Percentiles rank a stretch among this genome's conserved stretches.
Evolutionary conservation across 2,888 invertebrate genomes (phyloP).

Genomic region (Brachylomia viminalis): DNA sequence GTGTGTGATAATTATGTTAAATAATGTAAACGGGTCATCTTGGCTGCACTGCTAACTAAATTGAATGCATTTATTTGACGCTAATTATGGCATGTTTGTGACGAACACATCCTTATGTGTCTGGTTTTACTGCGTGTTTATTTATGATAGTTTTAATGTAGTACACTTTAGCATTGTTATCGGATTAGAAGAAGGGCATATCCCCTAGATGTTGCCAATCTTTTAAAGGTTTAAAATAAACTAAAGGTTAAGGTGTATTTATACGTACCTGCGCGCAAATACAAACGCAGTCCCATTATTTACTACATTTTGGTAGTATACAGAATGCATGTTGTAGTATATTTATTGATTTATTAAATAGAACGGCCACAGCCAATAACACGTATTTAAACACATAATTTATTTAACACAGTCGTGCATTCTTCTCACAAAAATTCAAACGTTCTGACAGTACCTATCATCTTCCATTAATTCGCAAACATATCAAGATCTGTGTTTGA

Average conservation of each 20-base stretch:
- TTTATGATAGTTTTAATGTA: constrained; percentile 25
- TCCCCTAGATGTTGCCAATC: not conserved
- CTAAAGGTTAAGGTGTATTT: no score
- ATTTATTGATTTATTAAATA: no score
- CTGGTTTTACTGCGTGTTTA: constrained; percentile 7
- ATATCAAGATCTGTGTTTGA: no score
- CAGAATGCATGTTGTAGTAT: no score
- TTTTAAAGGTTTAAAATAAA: not conserved
- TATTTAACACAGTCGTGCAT: no score
- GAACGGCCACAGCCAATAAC: no score
- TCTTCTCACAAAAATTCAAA: no score
- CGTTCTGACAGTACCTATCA: no score
- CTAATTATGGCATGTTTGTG: constrained; percentile 26
- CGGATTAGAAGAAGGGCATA: no score
- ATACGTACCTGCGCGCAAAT: not conserved
- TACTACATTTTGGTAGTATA: not conserved
- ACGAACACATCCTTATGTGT: constrained; percentile 30
- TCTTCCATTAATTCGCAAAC: no score
- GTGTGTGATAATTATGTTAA: constrained; percentile 54
- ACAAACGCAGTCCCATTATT: not conserved
- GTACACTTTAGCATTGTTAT: not conserved
- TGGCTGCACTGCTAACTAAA: constrained; percentile 41
- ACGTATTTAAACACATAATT: no score
- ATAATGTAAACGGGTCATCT: constrained; percentile 60
- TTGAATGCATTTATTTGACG: constrained; percentile 41